These are phyloP conservation scores for Atethmia centrago DNA, from an alignment of 2,888 invertebrate species.

Conservation along the genomic window DNA sequence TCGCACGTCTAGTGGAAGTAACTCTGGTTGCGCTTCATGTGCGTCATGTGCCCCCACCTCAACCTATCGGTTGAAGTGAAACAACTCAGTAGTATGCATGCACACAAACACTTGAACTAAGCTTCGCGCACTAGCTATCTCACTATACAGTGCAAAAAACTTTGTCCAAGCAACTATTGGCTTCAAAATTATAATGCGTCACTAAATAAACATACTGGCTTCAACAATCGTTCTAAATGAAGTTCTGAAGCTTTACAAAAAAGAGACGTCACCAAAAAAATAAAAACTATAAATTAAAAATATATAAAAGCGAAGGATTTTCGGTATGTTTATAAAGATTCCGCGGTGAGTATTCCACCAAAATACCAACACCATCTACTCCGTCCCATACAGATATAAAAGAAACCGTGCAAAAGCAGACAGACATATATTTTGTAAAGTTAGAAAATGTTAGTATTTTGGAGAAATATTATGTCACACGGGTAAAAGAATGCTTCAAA, in stretches of 20 bases:
- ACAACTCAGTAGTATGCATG: constrained; percentile 87
- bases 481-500: constrained; percentile 73
- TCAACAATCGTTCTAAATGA: background rate
- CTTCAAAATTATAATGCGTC: constrained; percentile 65
- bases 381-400: constrained; percentile 75
- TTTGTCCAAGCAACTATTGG: constrained; percentile 84
- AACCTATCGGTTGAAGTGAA: constrained; percentile 88
- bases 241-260: constrained; percentile 15
- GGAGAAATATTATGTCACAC: constrained; percentile 83
- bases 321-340: constrained; percentile 82
- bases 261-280: background rate
- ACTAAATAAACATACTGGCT: constrained; percentile 83
- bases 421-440: constrained; percentile 67
- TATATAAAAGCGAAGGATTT: background rate
- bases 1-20: constrained; percentile 75
- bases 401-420: constrained; percentile 80
- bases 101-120: constrained; percentile 85
- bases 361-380: constrained; percentile 90
- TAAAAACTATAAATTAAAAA: background rate
- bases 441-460: constrained; percentile 89
- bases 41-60: constrained; percentile 75
- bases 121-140: constrained; percentile 78
- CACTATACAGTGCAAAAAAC: constrained; percentile 79
- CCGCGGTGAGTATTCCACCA: constrained; percentile 85
- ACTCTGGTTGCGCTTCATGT: constrained; percentile 77